Percentiles rank a stretch among this genome's conserved stretches.
Conservation (phyloP, 1,140 invertebrate genomes). For the Zaprionus gabonicus region DNA sequence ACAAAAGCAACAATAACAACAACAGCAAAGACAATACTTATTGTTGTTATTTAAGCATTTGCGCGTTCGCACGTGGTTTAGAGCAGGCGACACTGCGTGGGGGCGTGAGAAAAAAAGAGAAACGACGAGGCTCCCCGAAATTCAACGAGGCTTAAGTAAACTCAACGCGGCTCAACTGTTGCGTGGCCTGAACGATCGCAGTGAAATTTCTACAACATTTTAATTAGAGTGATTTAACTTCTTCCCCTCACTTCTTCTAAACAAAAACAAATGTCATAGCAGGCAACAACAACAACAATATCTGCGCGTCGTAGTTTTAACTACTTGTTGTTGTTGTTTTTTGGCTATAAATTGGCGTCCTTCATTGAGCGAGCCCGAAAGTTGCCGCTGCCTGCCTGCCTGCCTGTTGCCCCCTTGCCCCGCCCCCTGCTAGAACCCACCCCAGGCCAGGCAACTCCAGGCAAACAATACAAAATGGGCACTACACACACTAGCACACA, state of each 20-base stretch:
- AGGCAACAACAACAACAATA: conserved; percentile 34
- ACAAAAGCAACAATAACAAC: neutral
- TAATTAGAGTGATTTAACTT: conserved; percentile 69
- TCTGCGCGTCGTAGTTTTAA: conserved; percentile 45
- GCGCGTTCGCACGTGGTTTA: conserved; percentile 42
- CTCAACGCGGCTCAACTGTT: conserved; percentile 16
- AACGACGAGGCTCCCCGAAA: neutral
- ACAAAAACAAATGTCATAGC: conserved; percentile 13
- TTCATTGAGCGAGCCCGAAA: conserved; percentile 70
- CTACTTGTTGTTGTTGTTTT: conserved; percentile 45
- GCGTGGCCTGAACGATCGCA: conserved; percentile 29
- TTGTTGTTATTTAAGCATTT: conserved; percentile 41
- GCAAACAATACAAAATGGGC: conserved; percentile 71
- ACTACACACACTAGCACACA: conserved; percentile 49
- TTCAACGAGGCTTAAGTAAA: neutral
- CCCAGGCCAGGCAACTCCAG: neutral
- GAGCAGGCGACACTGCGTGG: conserved; percentile 8
- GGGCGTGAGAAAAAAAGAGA: conserved; percentile 56
- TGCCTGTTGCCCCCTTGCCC: neutral
- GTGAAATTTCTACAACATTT: conserved; percentile 63
- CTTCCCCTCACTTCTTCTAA: neutral
- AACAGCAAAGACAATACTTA: neutral
- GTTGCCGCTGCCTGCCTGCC: conserved; percentile 23
- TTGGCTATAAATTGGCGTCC: conserved; percentile 81
- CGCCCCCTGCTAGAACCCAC: neutral